Evolutionary conservation across 2,888 invertebrate genomes (phyloP), one percentile per base, ranked within the genome.

Genomic region (Lasius platythorax): DNA sequence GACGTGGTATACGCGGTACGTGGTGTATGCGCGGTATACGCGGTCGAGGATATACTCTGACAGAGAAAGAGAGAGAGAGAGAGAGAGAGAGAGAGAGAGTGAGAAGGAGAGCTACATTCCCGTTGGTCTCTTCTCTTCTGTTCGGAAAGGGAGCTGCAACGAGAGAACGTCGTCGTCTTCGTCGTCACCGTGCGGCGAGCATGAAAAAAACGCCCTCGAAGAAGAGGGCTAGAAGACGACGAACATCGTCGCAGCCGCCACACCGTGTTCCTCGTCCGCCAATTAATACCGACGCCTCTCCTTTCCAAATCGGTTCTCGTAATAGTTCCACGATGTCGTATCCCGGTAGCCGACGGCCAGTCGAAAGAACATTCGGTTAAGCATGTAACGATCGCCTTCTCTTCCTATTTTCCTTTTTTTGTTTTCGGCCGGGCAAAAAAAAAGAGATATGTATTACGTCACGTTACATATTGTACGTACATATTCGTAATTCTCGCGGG

Each of bases 271-370:
- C 88, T 72, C 72, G 93, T 93, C 92, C 92, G 46, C 46, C 94
- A 94, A 94, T 94, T 94, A 94, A 94, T 94, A 93, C 93, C 91
- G 86, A 89, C 89, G 90, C 88, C 90, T 90, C 88, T 88, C 85
- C 87, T 83, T 85, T 86, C 91, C 87, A 85, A 85, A 82, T 83
- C 85, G 58, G 18, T 56, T 78, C 76, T 64, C 75, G 70, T 46
- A 81, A 72, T 50, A 37, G 37, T 58, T 33, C 61, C 40, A 40
- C 66, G 23, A 58, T 33, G 30, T 18, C 37, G 56, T 58, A 37
- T 40, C 58, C 11, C 37, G 40, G 6, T 72, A 72, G 56, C 23
- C 23, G 15, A 23, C 28, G 75, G 53, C 64, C 30, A 76, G 50
- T 58, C 58, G 56, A 9, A 46, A 30, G 11, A 46, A 46, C 61